Conservation (phyloP, 2,797 vertebrate species). For the Parambassis ranga region DNA sequence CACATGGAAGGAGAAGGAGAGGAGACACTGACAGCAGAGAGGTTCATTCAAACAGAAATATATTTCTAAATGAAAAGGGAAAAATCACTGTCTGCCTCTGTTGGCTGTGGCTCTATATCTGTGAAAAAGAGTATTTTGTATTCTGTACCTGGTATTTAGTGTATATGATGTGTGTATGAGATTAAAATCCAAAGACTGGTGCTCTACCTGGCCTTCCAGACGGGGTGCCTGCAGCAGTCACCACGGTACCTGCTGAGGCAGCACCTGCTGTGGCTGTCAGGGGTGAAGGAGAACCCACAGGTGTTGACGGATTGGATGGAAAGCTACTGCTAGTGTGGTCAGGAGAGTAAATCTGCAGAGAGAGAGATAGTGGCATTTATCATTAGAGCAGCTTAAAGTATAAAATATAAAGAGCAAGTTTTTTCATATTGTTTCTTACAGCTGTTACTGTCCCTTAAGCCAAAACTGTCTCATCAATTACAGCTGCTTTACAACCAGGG, state of each 20-base stretch:
- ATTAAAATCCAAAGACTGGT: conserved; percentile 21
- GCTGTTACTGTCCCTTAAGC: conserved; percentile 46
- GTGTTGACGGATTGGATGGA: conserved; percentile 98
- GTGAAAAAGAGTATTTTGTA: not conserved
- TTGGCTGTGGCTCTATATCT: not conserved
- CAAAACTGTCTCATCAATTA: conserved; percentile 68
- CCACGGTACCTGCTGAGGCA: conserved; percentile 72
- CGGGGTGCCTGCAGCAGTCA: conserved; percentile 65
- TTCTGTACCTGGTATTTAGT: not conserved
- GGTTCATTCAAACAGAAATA: not conserved
- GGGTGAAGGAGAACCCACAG: conserved; percentile 96
- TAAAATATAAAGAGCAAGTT: not conserved
- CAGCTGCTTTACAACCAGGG: conserved; percentile 54
- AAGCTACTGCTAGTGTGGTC: conserved; percentile 99
- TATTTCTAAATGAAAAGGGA: too few species aligned
- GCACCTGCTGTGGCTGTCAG: conserved; percentile 86
- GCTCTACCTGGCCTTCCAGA: conserved; percentile 75
- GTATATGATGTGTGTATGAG: not conserved
- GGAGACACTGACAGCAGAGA: conserved; percentile 3
- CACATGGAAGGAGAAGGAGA: too few species aligned
- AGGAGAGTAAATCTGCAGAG: conserved; percentile 95
- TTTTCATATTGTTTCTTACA: conserved; percentile 35
- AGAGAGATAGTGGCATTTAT: not conserved
- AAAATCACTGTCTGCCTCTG: too few species aligned
- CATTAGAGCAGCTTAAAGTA: conserved; percentile 18